Conservation (phyloP, 1,140 invertebrate genomes). For the Heliconius eleuchia region DNA sequence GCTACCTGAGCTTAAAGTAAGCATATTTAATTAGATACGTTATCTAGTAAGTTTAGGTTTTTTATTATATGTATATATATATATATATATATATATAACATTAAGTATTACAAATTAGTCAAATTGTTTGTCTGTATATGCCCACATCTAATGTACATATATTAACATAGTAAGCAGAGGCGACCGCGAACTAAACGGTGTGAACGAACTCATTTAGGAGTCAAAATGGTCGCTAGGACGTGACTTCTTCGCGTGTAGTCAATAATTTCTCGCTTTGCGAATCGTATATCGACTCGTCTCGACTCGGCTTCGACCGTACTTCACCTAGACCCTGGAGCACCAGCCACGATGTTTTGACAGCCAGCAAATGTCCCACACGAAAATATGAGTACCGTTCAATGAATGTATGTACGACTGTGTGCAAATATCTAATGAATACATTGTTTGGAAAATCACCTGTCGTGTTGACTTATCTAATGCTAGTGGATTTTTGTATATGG, state of each 20-base stretch:
- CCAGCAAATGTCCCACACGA: constrained; percentile 46
- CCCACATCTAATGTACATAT: constrained; percentile 63
- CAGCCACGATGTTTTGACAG: constrained; percentile 46
- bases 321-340: constrained; percentile 33
- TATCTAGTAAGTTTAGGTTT: background rate
- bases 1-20: background rate
- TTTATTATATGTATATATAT: background rate
- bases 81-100: background rate
- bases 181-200: constrained; percentile 68
- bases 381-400: constrained; percentile 29
- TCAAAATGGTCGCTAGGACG: constrained; percentile 67
- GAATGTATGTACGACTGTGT: background rate
- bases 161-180: constrained; percentile 60
- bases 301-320: constrained; percentile 36
- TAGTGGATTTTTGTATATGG: background rate
- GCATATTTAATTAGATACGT: background rate
- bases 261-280: constrained; percentile 61
- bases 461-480: background rate
- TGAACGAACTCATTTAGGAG: constrained; percentile 76
- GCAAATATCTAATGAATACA: constrained; percentile 7
- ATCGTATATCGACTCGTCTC: constrained; percentile 51
- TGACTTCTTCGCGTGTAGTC: constrained; percentile 60
- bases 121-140: constrained; percentile 47
- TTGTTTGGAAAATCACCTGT: constrained; percentile 2
- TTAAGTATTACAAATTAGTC: constrained; percentile 44